Conservation (phyloP, 2,113 vertebrate species). For the Butorides virescens region DNA sequence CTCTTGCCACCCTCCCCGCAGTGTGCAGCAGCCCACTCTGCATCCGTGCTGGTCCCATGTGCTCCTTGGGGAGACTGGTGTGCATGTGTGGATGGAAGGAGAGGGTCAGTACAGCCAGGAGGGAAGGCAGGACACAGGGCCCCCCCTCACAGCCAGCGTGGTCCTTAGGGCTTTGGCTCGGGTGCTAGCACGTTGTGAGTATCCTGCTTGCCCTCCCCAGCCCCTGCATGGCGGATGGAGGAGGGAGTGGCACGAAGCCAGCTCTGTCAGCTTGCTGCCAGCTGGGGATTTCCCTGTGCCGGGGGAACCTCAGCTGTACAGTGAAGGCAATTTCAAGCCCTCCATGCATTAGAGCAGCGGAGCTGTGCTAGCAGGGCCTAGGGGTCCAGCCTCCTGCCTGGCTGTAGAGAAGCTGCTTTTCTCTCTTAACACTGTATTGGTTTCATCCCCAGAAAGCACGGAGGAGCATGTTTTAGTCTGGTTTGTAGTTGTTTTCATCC, state of each 20-base stretch:
- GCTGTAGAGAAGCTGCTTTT: not conserved
- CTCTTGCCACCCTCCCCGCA: not conserved
- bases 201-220: not conserved
- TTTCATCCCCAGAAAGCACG: not conserved
- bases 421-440: not conserved
- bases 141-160: not conserved
- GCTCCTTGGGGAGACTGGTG: fast-evolving
- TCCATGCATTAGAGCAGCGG: not conserved
- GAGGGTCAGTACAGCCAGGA: not conserved
- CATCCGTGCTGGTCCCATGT: fast-evolving
- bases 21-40: not conserved
- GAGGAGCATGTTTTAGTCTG: not conserved
- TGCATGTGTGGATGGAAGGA: not conserved
- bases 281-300: not conserved
- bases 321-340: not conserved
- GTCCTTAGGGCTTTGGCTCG: not conserved
- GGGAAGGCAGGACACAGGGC: not conserved
- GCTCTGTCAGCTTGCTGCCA: not conserved
- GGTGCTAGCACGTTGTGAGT: not conserved
- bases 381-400: fast-evolving
- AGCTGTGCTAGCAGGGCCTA: not conserved
- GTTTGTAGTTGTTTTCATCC: not conserved
- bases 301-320: not conserved
- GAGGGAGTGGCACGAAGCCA: not conserved
- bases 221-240: not conserved